phyloP scores from a whole-genome alignment of 2,113 vertebrate species.

The Malurus elegans region DNA sequence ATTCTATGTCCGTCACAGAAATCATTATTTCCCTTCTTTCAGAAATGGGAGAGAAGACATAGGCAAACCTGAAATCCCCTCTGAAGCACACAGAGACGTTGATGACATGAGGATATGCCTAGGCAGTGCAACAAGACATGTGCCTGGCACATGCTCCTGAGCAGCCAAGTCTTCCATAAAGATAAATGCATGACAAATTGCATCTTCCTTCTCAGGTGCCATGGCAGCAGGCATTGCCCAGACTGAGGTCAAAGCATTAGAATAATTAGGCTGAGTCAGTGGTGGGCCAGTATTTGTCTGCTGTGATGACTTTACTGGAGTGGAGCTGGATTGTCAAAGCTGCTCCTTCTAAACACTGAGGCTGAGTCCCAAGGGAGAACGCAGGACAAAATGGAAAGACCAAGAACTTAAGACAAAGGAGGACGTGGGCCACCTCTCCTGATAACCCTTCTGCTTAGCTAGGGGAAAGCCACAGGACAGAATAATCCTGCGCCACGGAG shows the following conservation, averaged over 20 bases:
- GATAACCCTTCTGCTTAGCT: background rate
- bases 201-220: background rate
- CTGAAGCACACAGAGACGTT: background rate
- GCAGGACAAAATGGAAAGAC: background rate
- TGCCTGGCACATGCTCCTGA: background rate
- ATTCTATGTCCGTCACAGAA: background rate
- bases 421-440: background rate
- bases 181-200: background rate
- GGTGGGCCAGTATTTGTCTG: background rate
- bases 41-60: background rate
- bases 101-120: background rate
- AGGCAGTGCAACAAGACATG: fast-evolving
- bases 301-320: background rate
- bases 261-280: background rate
- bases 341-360: background rate
- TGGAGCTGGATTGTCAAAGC: background rate
- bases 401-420: background rate
- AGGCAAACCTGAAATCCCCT: background rate
- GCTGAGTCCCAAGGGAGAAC: background rate
- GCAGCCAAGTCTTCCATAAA: background rate
- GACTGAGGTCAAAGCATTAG: background rate
- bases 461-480: background rate
- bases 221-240: background rate
- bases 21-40: background rate
- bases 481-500: background rate